Conservation (phyloP, 2,888 invertebrate genomes). For the Punctoribates punctum region DNA sequence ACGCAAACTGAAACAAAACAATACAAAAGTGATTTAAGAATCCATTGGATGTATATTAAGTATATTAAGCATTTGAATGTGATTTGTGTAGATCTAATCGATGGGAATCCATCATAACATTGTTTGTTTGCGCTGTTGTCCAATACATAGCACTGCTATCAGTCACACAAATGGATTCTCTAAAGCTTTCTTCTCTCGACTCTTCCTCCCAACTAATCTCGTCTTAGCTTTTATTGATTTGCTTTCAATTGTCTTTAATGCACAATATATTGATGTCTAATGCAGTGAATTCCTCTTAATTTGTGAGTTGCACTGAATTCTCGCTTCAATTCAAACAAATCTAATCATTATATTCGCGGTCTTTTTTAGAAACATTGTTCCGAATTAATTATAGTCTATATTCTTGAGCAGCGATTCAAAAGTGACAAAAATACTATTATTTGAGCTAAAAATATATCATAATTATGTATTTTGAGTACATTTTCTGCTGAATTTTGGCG, state of each 20-base stretch:
- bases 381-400: background rate
- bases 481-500: too few species aligned
- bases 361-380: background rate
- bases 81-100: constrained; percentile 1
- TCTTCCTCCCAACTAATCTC: background rate
- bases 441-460: constrained; percentile 1
- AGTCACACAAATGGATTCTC: constrained; percentile 24
- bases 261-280: constrained; percentile 10
- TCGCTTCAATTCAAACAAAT: background rate
- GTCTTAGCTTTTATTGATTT: constrained; percentile 4
- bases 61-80: background rate
- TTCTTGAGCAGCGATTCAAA: background rate
- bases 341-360: background rate
- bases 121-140: constrained; percentile 26
- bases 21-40: background rate
- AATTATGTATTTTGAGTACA: background rate
- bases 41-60: background rate
- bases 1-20: background rate
- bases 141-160: constrained; percentile 19
- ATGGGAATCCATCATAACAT: constrained; percentile 20
- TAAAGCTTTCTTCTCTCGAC: constrained; percentile 3
- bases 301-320: background rate
- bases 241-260: constrained; percentile 20
- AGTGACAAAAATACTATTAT: constrained; percentile 10
- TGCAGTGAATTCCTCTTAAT: background rate